Evolutionary conservation across 1,140 invertebrate genomes (phyloP).

Genomic region (Heliconius eleuchia): DNA sequence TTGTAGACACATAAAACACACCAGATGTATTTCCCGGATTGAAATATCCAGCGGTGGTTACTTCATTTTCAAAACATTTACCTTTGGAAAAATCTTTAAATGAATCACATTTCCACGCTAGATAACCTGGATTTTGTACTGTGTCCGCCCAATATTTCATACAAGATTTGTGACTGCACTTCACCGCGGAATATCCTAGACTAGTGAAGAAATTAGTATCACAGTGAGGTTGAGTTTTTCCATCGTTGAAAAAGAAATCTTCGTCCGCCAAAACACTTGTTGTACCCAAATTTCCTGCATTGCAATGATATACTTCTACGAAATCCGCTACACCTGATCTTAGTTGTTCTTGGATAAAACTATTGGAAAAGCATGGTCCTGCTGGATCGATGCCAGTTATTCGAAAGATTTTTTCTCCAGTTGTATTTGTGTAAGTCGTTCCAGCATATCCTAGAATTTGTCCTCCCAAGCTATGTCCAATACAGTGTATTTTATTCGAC

Average conservation of each 20-base stretch:
- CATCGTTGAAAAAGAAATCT: conserved; percentile 85
- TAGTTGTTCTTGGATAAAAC: conserved; percentile 77
- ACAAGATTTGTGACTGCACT: conserved; percentile 72
- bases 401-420: conserved; percentile 64
- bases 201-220: conserved; percentile 57
- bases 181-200: conserved; percentile 63
- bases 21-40: conserved; percentile 73
- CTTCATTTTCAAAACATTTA: conserved; percentile 58
- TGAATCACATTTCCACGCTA: conserved; percentile 63
- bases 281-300: conserved; percentile 81
- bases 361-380: conserved; percentile 83
- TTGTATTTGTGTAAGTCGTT: conserved; percentile 51
- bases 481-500: conserved; percentile 71
- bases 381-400: conserved; percentile 84
- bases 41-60: conserved; percentile 66
- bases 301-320: conserved; percentile 83
- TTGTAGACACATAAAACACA: no score
- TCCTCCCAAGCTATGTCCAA: conserved; percentile 80
- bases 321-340: conserved; percentile 79
- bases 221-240: conserved; percentile 82
- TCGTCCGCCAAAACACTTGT: conserved; percentile 80
- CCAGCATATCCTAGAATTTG: conserved; percentile 77
- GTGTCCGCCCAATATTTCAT: conserved; percentile 62
- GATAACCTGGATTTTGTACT: conserved; percentile 56
- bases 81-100: conserved; percentile 60